Base-by-base conservation (phyloP, 2,888 invertebrate genomes). In the Rapana venosa region DNA sequence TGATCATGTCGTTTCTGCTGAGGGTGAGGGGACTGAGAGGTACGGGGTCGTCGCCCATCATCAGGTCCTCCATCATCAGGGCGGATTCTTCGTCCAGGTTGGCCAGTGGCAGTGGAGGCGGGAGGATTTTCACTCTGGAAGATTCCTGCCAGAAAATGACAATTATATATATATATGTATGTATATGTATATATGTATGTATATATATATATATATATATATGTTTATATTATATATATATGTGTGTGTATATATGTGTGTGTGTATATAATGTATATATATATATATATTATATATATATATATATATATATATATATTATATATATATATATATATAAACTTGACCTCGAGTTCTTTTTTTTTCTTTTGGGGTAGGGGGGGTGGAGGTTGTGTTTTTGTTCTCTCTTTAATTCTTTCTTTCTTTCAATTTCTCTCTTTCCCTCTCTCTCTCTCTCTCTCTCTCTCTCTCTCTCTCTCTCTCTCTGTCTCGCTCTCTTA, bases 51-150 rank as follows among this genome's bases (percentile, higher is more conserved):
- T 83, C 81, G 22, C 61, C 61, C 66, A 61, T 66, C 86, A 86
- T 86, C 36, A 83, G 83, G 20, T 88, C 88, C 1, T 61, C n/a
- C 61, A 88, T 66, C 88, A 83, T 88, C 66, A 70, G 35, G 11
- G 84, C 83, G 6, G 88, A 22, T n/a, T 88, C 88, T 47, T 84
- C 66, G 81, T 81, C 88, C 58, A 66, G 35, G 61, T 20, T 22
- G 32, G 66, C 20, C 26, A 35, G 32, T 6, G 61, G 61, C 22
- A 70, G 81, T n/a, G 36, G 66, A 36, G 56, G 61, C 5, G 47
- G 58, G n/a, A 88, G 66, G n/a, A 47, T 17, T 22, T 70, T 58
- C 20, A 66, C 70, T 26, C 22, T 81, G 22, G 88, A 26, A 32
- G 77, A 74, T n/a, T 11, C 74, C 74, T n/a, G 26, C 22, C 2